Base-by-base conservation (phyloP, 2,797 vertebrate genomes). In the Schizopygopsis malacanthus region DNA sequence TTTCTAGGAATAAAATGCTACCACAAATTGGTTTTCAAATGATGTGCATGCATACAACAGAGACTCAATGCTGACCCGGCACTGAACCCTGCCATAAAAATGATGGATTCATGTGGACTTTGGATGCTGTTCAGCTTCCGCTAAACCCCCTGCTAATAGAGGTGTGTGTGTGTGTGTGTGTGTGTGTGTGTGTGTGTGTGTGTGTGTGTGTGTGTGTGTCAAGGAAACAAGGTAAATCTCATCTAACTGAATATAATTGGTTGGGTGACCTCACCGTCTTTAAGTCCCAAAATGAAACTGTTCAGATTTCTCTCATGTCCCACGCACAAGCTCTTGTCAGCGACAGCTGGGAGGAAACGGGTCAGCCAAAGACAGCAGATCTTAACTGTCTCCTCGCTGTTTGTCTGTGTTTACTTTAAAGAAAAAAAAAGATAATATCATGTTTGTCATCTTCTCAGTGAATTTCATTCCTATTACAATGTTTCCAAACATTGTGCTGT, bases 101-200 rank as follows among this genome's bases (percentile, higher is more conserved):
- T 86, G 82, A 88, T 79, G 82, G 79, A 89, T 85, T 81, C 9
- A 8, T 89, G 86, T 87, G 71, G 84, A 77, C 22, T 76, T 87
- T 87, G 85, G 79, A 80, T 61, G 15, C 4, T 47, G 22, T 82
- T 90, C 87, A 72, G 77, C 41, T 83, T 79, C 84, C 16, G 28
- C 54, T 67, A 67, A 65, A 80, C 15, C 61, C 61, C 18, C 25
- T 47, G 47, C 22, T 76, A 41, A 52, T 79, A 37, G 71, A 47
- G 1, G 59, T n/a, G 41, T 16, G 41, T 15, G 41, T 7, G 41
- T 45, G 71, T 4, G 13, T 25, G 70, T 25, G 41, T 71, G 69
- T 11, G 65, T 20, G 16, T 69, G 5, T 39, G 65, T 39, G 33
- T 39, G 18, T 12, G 37, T 5, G 16, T 11, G 65, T 18, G 16